Percentiles rank a stretch among this genome's conserved stretches.
Evolutionary conservation across 2,888 invertebrate species (phyloP).

Genomic region (Sepiola atlantica): DNA sequence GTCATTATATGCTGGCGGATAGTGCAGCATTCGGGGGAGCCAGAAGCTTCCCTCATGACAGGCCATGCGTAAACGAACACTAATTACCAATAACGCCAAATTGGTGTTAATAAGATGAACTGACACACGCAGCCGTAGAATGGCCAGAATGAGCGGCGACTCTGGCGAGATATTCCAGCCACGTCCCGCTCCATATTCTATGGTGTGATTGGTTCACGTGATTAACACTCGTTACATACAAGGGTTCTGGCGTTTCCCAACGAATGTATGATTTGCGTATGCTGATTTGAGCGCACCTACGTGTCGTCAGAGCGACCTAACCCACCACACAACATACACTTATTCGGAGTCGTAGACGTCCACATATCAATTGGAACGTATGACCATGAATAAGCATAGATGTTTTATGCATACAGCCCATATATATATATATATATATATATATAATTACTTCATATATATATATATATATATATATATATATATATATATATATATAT

Average conservation of each 20-base stretch:
- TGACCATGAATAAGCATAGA: no score
- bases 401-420: no score
- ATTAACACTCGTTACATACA: conserved; percentile 32
- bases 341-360: neutral
- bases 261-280: conserved; percentile 32
- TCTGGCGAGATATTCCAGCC: neutral
- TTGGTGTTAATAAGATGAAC: conserved; percentile 32
- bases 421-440: no score
- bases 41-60: neutral
- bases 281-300: conserved; percentile 14
- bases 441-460: no score
- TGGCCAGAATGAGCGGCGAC: conserved; percentile 9
- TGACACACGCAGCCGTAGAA: neutral
- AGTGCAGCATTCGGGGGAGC: neutral
- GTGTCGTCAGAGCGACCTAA: neutral
- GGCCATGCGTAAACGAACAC: conserved; percentile 21
- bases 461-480: no score
- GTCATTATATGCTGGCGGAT: conserved; percentile 32
- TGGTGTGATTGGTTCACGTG: conserved; percentile 22
- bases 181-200: conserved; percentile 7
- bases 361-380: neutral
- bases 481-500: no score
- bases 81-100: conserved; percentile 1
- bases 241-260: neutral
- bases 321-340: neutral